Percentiles rank a stretch among this genome's conserved stretches.
Conservation (phyloP, 2,888 invertebrate species). For the Patella caerulea region DNA sequence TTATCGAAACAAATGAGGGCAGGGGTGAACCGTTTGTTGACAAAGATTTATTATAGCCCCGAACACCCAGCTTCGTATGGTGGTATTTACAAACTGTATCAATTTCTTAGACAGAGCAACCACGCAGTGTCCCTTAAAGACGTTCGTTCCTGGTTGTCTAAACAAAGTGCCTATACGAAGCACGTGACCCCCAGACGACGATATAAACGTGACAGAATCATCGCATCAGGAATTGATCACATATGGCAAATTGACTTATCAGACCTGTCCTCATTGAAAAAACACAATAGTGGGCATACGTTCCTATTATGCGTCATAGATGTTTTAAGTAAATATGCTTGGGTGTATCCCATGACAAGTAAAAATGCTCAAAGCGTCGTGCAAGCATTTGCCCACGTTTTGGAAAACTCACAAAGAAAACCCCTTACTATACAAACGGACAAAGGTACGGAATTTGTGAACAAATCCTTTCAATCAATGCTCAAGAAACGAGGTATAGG, state of each 20-base stretch:
- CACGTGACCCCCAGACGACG: not conserved
- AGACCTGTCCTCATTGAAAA: not conserved
- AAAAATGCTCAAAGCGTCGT: too few relatives aligned
- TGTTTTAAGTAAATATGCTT: too few relatives aligned
- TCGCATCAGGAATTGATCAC: constrained; percentile 42
- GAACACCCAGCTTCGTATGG: not conserved
- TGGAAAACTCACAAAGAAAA: too few relatives aligned
- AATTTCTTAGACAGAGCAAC: not conserved
- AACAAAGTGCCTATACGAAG: not conserved
- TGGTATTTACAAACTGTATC: not conserved
- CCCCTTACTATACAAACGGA: too few relatives aligned
- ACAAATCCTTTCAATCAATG: constrained; percentile 25
- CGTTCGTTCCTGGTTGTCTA: not conserved
- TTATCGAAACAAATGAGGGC: not conserved
- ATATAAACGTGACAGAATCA: constrained; percentile 27
- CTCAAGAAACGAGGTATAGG: too few relatives aligned
- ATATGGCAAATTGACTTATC: constrained; percentile 47
- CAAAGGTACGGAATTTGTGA: constrained; percentile 3
- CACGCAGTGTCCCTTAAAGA: not conserved
- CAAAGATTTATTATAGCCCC: not conserved
- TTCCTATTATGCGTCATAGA: too few relatives aligned
- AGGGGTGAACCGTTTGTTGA: not conserved
- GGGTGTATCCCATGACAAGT: too few relatives aligned
- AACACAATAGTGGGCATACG: constrained; percentile 29
- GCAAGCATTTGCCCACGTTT: too few relatives aligned